Percentiles rank a stretch among this genome's conserved stretches.
These are phyloP conservation scores for Gerris lacustris DNA, from an alignment of 2,888 invertebrate genomes.

Conservation along the genomic window DNA sequence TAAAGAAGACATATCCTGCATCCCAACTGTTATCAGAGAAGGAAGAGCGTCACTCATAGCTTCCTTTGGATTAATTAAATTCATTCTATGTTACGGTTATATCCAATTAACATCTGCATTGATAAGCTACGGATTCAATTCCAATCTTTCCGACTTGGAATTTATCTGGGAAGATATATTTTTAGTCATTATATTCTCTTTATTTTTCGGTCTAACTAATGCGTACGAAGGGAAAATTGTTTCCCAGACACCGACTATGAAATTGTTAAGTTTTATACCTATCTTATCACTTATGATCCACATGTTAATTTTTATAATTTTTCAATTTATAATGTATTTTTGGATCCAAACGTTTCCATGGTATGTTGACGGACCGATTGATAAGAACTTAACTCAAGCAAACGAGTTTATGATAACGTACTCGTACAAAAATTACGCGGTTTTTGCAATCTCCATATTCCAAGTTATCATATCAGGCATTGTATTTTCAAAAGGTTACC, in stretches of 20 bases:
- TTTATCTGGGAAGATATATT: constrained; percentile 45
- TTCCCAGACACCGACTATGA: constrained; percentile 57
- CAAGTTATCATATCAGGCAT: constrained; percentile 83
- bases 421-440: constrained; percentile 73
- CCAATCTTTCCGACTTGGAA: constrained; percentile 42
- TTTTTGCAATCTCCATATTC: constrained; percentile 75
- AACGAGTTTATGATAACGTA: constrained; percentile 23
- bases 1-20: constrained; percentile 65
- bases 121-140: constrained; percentile 42
- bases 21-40: constrained; percentile 65
- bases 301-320: constrained; percentile 49
- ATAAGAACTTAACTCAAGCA: background rate
- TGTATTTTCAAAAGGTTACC: constrained; percentile 80
- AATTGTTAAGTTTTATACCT: constrained; percentile 64
- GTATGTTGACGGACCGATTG: constrained; percentile 25
- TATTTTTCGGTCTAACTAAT: constrained; percentile 42
- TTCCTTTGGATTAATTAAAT: constrained; percentile 51
- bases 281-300: constrained; percentile 64
- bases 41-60: constrained; percentile 80
- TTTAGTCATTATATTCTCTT: constrained; percentile 41
- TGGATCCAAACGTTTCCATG: constrained; percentile 40
- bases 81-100: constrained; percentile 50
- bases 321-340: constrained; percentile 54
- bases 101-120: constrained; percentile 45
- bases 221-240: constrained; percentile 34